These are phyloP conservation scores for Agrenia bidenticulata DNA, from an alignment of 2,888 invertebrate species.

Conservation along the genomic window DNA sequence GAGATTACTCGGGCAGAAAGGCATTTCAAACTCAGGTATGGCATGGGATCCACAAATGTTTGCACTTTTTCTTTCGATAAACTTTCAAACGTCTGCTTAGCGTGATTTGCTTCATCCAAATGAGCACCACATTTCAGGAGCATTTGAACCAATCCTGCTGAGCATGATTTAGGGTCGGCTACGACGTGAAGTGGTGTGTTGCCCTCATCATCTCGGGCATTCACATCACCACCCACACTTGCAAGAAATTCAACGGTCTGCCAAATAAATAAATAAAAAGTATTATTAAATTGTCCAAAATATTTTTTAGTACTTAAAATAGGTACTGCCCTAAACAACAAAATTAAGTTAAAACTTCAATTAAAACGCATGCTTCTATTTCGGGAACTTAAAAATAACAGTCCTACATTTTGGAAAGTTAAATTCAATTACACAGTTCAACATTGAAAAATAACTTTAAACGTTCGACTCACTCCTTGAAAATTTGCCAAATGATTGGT, in stretches of 20 bases:
- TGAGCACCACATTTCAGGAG: conserved; percentile 81
- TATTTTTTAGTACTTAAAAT: background rate
- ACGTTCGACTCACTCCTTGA: too few species aligned
- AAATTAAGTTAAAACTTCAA: background rate
- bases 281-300: background rate
- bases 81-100: conserved; percentile 73
- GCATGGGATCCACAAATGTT: conserved; percentile 69
- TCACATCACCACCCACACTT: conserved; percentile 78
- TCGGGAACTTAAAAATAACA: too few species aligned
- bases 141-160: conserved; percentile 68
- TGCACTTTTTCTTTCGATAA: conserved; percentile 56
- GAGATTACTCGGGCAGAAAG: conserved; percentile 77
- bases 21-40: conserved; percentile 79
- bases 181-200: conserved; percentile 87
- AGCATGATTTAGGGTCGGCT: conserved; percentile 64
- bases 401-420: too few species aligned
- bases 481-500: too few species aligned
- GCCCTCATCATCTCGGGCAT: conserved; percentile 75
- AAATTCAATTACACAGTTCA: too few species aligned
- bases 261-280: conserved; percentile 63
- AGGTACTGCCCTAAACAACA: background rate
- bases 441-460: too few species aligned
- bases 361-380: too few species aligned
- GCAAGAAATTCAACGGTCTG: conserved; percentile 72
- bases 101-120: conserved; percentile 76